Percentiles rank a stretch among this genome's conserved stretches.
These are phyloP conservation scores for Apodemia mormo DNA, from an alignment of 2,888 invertebrate genomes.

Conservation along the genomic window DNA sequence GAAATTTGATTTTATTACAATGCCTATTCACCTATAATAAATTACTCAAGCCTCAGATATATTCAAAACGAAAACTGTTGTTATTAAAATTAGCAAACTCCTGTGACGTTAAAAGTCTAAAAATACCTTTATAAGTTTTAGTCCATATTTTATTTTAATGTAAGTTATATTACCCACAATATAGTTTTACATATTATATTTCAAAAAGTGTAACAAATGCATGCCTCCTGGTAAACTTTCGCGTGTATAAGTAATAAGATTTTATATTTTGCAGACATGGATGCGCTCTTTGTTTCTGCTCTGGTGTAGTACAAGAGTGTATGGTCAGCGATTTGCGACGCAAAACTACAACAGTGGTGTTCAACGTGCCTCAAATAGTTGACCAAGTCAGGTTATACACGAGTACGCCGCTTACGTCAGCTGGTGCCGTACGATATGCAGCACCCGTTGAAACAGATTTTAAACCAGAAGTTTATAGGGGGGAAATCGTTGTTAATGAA, in stretches of 20 bases:
- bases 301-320: slow-evolving; percentile 92
- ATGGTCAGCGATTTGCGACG: slow-evolving; percentile 89
- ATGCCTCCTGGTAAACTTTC: too few relatives aligned
- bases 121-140: too few relatives aligned
- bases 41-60: too few relatives aligned
- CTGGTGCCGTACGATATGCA: slow-evolving; percentile 53
- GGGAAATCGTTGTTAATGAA: slow-evolving; percentile 84
- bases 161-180: too few relatives aligned
- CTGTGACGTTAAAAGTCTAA: too few relatives aligned
- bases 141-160: too few relatives aligned
- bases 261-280: slow-evolving; percentile 82
- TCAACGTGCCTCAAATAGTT: slow-evolving; percentile 64
- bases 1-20: too few relatives aligned
- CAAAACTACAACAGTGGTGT: slow-evolving; percentile 66
- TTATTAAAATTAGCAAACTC: too few relatives aligned
- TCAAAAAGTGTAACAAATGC: too few relatives aligned
- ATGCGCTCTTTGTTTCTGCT: slow-evolving; percentile 97
- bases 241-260: background rate
- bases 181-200: too few relatives aligned
- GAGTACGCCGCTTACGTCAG: slow-evolving; percentile 50
- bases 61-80: too few relatives aligned
- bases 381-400: slow-evolving; percentile 59
- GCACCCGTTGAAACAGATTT: slow-evolving; percentile 55
- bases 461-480: slow-evolving; percentile 71
- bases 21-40: too few relatives aligned